A percentile compares a stretch with the other conserved stretches of the same genome.
These are phyloP conservation scores for Anagrus nilaparvatae DNA, from an alignment of 1,140 invertebrate species.

Conservation along the genomic window DNA sequence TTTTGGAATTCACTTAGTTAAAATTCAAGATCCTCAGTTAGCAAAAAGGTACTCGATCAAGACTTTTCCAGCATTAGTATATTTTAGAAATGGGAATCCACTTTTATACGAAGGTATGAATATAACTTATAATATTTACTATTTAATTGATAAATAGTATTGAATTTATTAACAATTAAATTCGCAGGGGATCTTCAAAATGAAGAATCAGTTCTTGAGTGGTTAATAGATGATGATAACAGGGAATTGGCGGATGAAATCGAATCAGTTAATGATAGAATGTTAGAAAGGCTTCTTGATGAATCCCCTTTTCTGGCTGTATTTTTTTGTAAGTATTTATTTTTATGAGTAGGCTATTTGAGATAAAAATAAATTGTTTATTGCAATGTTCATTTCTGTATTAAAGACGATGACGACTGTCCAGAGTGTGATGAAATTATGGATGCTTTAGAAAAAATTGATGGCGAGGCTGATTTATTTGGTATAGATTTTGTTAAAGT, in stretches of 20 bases:
- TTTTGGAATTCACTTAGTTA: constrained; percentile 89
- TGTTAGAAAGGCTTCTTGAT: constrained; percentile 77
- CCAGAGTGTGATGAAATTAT: constrained; percentile 81
- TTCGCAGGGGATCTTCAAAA: constrained; percentile 74
- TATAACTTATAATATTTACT: constrained; percentile 4
- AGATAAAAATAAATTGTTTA: constrained; percentile 1
- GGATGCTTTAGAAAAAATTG: constrained; percentile 82
- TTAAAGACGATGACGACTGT: constrained; percentile 79
- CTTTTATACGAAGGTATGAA: constrained; percentile 73
- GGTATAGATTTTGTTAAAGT: constrained; percentile 95
- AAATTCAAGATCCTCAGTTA: constrained; percentile 83
- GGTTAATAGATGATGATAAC: constrained; percentile 90
- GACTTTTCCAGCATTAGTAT: constrained; percentile 86
- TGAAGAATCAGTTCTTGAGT: constrained; percentile 82
- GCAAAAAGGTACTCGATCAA: constrained; percentile 91
- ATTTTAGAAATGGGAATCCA: constrained; percentile 89
- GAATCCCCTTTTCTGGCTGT: constrained; percentile 84
- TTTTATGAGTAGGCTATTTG: not conserved
- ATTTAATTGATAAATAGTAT: not conserved
- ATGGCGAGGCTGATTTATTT: constrained; percentile 85
- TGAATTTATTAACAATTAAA: not conserved
- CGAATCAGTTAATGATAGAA: constrained; percentile 81
- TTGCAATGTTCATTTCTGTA: not conserved
- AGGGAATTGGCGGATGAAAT: constrained; percentile 89
- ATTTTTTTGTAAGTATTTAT: constrained; percentile 86